Conservation (phyloP, 2,888 invertebrate genomes). For the Alcis repandata region DNA sequence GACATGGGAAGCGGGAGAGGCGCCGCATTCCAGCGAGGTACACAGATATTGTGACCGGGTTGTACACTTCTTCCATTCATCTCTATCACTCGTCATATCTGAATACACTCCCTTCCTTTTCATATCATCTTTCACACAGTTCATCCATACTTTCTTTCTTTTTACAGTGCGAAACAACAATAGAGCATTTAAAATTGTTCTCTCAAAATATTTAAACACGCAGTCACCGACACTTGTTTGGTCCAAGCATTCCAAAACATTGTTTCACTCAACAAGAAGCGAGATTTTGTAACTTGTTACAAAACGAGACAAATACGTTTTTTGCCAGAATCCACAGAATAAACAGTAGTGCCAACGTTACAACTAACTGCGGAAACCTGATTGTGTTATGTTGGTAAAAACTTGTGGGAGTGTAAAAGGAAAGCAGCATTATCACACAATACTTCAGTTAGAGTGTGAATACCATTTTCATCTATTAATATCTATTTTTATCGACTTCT, state of each 20-base stretch:
- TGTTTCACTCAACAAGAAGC: conserved; percentile 23
- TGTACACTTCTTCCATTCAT: too few relatives aligned
- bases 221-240: conserved; percentile 4
- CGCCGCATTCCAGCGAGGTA: too few relatives aligned
- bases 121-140: too few relatives aligned
- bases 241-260: conserved; percentile 6
- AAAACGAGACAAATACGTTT: conserved; percentile 27
- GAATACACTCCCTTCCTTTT: too few relatives aligned
- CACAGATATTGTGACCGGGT: too few relatives aligned
- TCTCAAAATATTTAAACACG: background rate
- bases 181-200: background rate
- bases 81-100: too few relatives aligned
- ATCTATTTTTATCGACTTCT: too few relatives aligned
- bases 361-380: conserved; percentile 27
- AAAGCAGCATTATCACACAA: conserved; percentile 11
- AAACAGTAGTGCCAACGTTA: conserved; percentile 13
- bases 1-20: too few relatives aligned
- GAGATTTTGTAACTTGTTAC: conserved; percentile 41
- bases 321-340: conserved; percentile 30
- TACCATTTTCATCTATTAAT: too few relatives aligned
- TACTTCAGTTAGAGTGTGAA: background rate
- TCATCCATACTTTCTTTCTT: too few relatives aligned
- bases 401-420: conserved; percentile 25
- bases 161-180: background rate
- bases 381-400: conserved; percentile 25